phyloP scores from a whole-genome alignment of 1,140 invertebrate species.

The Ephestia elutella region DNA sequence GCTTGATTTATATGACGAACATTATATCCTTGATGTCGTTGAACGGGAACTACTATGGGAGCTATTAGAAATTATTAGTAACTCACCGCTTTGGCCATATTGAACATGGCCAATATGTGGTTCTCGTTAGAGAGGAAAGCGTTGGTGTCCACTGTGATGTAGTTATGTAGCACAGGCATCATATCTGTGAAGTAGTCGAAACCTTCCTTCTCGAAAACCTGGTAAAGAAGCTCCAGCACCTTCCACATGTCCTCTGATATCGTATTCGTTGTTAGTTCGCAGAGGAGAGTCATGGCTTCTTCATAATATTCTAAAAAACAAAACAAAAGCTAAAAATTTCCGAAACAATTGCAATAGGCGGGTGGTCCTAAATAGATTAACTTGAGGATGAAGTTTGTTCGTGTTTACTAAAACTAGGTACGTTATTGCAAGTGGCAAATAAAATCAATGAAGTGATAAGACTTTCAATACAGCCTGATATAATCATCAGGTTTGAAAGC shows the following conservation, averaged over 20 bases:
- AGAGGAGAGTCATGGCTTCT: constrained; percentile 94
- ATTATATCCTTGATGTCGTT: no score
- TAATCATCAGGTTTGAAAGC: no score
- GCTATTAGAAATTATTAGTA: neutral
- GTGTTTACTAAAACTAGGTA: no score
- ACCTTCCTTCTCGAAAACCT: constrained; percentile 94
- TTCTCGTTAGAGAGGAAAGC: constrained; percentile 94
- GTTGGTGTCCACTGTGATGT: constrained; percentile 95
- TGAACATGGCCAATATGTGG: constrained; percentile 92
- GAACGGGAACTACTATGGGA: no score
- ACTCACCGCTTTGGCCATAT: constrained; percentile 94
- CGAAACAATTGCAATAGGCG: no score
- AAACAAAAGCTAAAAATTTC: constrained; percentile 23
- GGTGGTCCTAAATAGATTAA: no score
- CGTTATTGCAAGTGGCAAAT: no score
- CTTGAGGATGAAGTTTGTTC: no score
- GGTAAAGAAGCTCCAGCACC: constrained; percentile 85
- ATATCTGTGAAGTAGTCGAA: constrained; percentile 98
- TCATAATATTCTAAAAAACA: constrained; percentile 93
- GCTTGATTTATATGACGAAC: no score
- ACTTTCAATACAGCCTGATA: no score
- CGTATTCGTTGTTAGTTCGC: constrained; percentile 90
- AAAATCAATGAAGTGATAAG: no score
- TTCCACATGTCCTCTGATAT: constrained; percentile 98
- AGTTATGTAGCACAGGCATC: constrained; percentile 99